phyloP scores from a whole-genome alignment of 2,888 invertebrate genomes.

The Mythimna ferrago region DNA sequence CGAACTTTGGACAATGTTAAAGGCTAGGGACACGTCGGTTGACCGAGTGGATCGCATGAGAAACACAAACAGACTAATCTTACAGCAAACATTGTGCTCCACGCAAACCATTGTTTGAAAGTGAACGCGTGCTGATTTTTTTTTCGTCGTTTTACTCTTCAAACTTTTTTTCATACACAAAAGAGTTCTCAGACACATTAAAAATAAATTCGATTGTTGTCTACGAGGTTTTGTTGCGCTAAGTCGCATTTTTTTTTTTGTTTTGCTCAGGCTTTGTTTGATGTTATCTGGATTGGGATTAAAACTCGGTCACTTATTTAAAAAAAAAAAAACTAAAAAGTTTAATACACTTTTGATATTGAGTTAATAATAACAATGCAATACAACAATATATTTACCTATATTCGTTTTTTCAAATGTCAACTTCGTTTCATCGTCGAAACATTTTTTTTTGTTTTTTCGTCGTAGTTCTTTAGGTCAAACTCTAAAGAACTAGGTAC shows the following conservation, averaged over 20 bases:
- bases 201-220: slow-evolving; percentile 68
- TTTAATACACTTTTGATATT: slow-evolving; percentile 27
- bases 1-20: slow-evolving; percentile 38
- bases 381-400: no score
- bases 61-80: slow-evolving; percentile 86
- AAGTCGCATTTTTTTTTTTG: slow-evolving; percentile 40
- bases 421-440: no score
- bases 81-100: slow-evolving; percentile 76
- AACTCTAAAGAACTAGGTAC: no score
- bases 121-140: slow-evolving; percentile 74
- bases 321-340: slow-evolving; percentile 13
- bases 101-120: slow-evolving; percentile 81
- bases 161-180: slow-evolving; percentile 66
- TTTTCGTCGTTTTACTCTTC: slow-evolving; percentile 69
- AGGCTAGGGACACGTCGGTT: slow-evolving; percentile 49
- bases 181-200: slow-evolving; percentile 67
- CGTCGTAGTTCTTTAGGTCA: no score
- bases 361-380: not conserved
- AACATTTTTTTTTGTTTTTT: no score
- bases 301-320: slow-evolving; percentile 40
- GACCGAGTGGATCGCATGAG: slow-evolving; percentile 75
- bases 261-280: slow-evolving; percentile 53
- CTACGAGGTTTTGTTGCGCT: slow-evolving; percentile 54
- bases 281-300: slow-evolving; percentile 53
- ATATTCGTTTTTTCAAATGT: no score